Evolutionary conservation across 2,888 invertebrate species (phyloP).

Genomic region (Lydus trimaculatus): DNA sequence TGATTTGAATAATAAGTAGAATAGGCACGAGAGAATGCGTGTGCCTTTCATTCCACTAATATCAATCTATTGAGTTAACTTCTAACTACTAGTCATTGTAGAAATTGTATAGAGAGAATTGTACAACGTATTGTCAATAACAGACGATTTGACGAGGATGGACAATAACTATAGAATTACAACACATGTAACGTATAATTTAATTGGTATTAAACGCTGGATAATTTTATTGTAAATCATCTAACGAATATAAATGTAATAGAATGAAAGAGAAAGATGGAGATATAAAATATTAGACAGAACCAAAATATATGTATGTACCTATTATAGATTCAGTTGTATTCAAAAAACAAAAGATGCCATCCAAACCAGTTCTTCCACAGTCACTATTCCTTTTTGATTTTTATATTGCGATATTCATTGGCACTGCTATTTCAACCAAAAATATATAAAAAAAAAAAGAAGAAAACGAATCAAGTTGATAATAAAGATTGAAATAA

Average conservation of each 20-base stretch:
- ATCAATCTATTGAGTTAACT: slow-evolving; percentile 31
- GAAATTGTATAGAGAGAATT: not conserved
- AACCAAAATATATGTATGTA: not conserved
- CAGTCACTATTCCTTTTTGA: slow-evolving; percentile 7
- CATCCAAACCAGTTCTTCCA: slow-evolving; percentile 25
- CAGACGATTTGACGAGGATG: slow-evolving; percentile 24
- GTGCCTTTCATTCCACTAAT: slow-evolving; percentile 28
- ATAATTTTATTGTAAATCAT: slow-evolving; percentile 24
- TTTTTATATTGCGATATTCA: slow-evolving; percentile 22
- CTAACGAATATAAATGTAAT: not conserved
- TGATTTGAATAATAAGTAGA: slow-evolving; percentile 33
- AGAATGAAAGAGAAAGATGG: too few species aligned
- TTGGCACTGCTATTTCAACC: slow-evolving; percentile 23
- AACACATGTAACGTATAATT: slow-evolving; percentile 22
- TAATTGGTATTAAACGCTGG: slow-evolving; percentile 27
- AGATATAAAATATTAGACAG: not conserved
- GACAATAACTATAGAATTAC: slow-evolving; percentile 20
- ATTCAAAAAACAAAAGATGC: slow-evolving; percentile 3
- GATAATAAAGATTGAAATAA: too few species aligned
- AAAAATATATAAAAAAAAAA: slow-evolving; percentile 13
- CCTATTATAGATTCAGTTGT: too few species aligned
- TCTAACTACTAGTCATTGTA: slow-evolving; percentile 23
- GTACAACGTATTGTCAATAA: slow-evolving; percentile 20
- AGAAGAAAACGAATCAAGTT: too few species aligned
- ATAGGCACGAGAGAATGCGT: slow-evolving; percentile 32